These are phyloP conservation scores for Cercocebus atys DNA, from an alignment of 2,113 vertebrate genomes.

Conservation along the genomic window DNA sequence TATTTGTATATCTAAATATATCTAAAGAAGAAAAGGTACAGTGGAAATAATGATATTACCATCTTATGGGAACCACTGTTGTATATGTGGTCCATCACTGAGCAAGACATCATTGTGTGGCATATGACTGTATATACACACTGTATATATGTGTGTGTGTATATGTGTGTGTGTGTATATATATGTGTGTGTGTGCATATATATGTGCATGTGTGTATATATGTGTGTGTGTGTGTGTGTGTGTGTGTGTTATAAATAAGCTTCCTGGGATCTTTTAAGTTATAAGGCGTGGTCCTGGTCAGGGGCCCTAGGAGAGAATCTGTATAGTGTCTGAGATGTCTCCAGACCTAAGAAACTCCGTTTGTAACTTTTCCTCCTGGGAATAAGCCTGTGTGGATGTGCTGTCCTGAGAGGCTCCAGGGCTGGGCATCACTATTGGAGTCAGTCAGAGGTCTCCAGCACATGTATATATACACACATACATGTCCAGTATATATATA, in stretches of 20 bases:
- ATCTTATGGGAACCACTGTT: neutral
- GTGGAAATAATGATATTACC: neutral
- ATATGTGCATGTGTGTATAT: fast-evolving
- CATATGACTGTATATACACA: neutral
- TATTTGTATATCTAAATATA: neutral
- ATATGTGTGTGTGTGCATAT: too few relatives aligned
- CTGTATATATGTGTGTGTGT: too few relatives aligned
- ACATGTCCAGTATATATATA: too few relatives aligned
- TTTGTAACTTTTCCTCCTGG: neutral
- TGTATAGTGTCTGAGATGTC: neutral
- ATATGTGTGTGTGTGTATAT: too few relatives aligned
- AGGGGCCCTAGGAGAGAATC: neutral
- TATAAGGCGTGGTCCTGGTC: neutral
- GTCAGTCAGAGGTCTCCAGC: neutral
- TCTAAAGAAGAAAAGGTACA: neutral
- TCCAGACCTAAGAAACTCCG: neutral
- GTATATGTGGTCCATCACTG: neutral
- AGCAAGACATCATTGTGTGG: neutral
- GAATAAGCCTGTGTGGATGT: neutral
- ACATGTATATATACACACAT: too few relatives aligned
- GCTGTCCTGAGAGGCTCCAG: neutral
- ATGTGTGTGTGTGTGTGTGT: too few relatives aligned
- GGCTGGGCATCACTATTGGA: neutral
- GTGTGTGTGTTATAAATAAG: neutral
- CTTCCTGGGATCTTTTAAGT: neutral